Evolutionary conservation across 2,797 vertebrate genomes (phyloP), one percentile per base, ranked within the genome.

Genomic region (Neopelma chrysocephalum): DNA sequence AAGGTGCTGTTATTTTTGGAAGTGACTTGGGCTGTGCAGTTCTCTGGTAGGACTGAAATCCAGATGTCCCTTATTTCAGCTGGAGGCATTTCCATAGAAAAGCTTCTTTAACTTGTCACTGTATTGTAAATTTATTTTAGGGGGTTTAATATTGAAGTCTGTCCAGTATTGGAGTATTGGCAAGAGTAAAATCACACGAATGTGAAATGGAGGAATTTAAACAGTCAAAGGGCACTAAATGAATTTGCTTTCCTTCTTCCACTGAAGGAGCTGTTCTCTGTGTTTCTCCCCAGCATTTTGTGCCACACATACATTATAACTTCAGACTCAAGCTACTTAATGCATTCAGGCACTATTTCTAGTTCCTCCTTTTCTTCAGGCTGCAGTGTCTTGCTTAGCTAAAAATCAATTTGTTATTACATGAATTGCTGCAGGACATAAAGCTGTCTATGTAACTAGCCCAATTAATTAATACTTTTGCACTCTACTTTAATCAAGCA

Each of bases 321-420:
- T 93, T 88, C 91, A 70, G 40, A 79, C 61, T 50, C 17, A 78
- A 32, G 79, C 53, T 78, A 32, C 58, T 57, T 90, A 94, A 96
- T 87, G 58, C 53, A 75, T 92, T 75, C 70, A 70, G 91, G 56
- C 62, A 32, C 50, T 83, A 73, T 91, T 94, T 96, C 43, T 42
- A 90, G 20, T 79, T 75, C 73, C 51, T 72, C 22, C 79, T 66
- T 95, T 94, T 82, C 71, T 89, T 89, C 61, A 62, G 83, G 68
- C 80, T 81, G 66, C 56, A 36, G 38, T 43, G 60, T 85, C 70
- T 87, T 12, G 32, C 81, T 84, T 91, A 81, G 38, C 82, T 95
- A 93, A 96, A 95, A 89, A 94, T 94, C 89, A 94, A 84, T 96
- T 97, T 97, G 88, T 94, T 97, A 96, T 96, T 96, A 93, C 79